Evolutionary conservation across 2,797 vertebrate species (phyloP), one percentile per base, ranked within the genome.

Genomic region (Phyllotis vaccarum): DNA sequence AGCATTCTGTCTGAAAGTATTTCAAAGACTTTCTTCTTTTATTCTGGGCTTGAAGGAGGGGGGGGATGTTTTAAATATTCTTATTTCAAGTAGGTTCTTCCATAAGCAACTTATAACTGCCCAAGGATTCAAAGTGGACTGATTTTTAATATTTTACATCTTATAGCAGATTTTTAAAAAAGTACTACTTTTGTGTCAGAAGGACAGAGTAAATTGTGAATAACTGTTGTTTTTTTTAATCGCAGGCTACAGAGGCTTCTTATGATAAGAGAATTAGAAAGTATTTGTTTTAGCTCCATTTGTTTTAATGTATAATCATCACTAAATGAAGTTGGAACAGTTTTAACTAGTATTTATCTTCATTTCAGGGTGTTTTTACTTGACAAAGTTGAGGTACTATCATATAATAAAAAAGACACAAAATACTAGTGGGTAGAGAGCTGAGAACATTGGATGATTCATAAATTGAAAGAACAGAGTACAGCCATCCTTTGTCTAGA

Each of bases 311-410:
- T 76, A 89, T 93, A 89, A 89, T 74, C 4, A 64, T 4, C 31
- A 0, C 22, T 87, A 60, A 75, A 22, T 46, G 68, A 95, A 78
- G 9, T 58, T 17, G 78, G 86, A 95, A 82, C 2, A 49, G 34
- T 2, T 68, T 93, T 97, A 82, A 92, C 34, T 19, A 64, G 75
- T 89, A 46, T 34, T 85, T 83, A 5, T 95, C 90, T 86, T 89
- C 29, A 75, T 40, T 80, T 75, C 22, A 68, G 54, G 22, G 31
- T 72, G n/a, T 60, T 90, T 93, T 92, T 95, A 70, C 72, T 96
- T 83, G 66, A 29, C 19, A 83, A 94, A 70, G 7, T 72, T 14
- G 6, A 3, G 11, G 68, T 52, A 79, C 37, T 78, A 70, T 76
- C 52, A 80, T 40, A 46, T 78, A 93, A 62, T 88, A 82, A 85